Conservation (phyloP, 2,113 vertebrate species). For the Anser cygnoides region DNA sequence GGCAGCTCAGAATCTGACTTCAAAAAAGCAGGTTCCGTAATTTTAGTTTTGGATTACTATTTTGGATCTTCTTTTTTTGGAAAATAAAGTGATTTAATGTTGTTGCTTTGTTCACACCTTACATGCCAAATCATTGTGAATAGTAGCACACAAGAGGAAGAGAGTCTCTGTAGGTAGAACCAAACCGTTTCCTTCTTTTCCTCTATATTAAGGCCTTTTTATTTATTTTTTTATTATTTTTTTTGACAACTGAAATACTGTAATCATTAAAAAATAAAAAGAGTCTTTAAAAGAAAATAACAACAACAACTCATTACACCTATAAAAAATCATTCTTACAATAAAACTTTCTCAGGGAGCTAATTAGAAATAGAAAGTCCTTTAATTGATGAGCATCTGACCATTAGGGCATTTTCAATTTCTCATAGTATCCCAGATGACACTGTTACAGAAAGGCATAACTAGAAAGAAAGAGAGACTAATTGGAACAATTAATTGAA, state of each 20-base stretch:
- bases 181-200: background rate
- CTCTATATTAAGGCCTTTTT: background rate
- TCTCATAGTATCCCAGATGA: constrained; percentile 73
- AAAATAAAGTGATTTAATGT: background rate
- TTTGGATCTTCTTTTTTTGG: background rate
- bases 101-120: background rate
- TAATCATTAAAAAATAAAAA: background rate
- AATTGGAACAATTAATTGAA: constrained; percentile 82
- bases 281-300: background rate
- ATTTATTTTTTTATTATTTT: background rate
- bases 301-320: background rate
- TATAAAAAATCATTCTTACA: background rate
- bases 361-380: constrained; percentile 70
- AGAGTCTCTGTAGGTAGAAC: background rate
- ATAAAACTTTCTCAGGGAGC: constrained; percentile 37
- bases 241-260: background rate
- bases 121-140: background rate
- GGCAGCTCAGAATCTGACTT: background rate
- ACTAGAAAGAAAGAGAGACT: constrained; percentile 62
- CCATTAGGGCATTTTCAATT: constrained; percentile 71
- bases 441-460: constrained; percentile 52
- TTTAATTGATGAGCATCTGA: constrained; percentile 74
- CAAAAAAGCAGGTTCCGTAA: background rate
- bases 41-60: background rate
- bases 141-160: background rate